Base-by-base conservation (phyloP, 2,888 invertebrate species). In the Diaperis boleti region DNA sequence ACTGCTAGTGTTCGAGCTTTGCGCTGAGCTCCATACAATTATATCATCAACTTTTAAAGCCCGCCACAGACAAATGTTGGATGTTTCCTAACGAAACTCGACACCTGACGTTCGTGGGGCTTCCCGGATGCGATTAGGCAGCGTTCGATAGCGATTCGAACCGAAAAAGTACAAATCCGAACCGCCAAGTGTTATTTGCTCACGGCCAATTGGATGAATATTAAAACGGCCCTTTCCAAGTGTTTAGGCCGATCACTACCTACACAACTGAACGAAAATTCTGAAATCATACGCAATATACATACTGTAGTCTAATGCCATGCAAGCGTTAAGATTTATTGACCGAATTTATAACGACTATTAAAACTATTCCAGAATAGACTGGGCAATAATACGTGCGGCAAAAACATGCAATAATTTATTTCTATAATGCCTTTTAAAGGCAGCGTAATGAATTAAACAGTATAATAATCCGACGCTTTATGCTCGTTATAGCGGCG, bases 391-490 rank as follows among this genome's bases (percentile, higher is more conserved):
- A 59, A 50, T 60, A 60, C 61, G 65, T 41, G 31, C 18, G 26
- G 50, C 65, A 69, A 70, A 71, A 71, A 69, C 70, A 64, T 18
- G 69, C 67, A 66, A 69, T 72, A 71, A 73, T 73, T 73, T 72
- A 71, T 72, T 70, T 67, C 67, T 70, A 70, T 72, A 72, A 71
- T 70, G 70, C 72, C 72, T 69, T 72, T 72, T 69, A 71, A 71
- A 69, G 69, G 73, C 68, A 69, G 65, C 61, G 61, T 66, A 68
- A 66, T 61, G 66, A 62, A 73, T 73, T 73, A 73, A 74, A 74
- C 71, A 68, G 72, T 70, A 74, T 73, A 73, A 72, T 73, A 74
- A 73, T 73, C 70, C 69, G 67, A 66, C 69, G 67, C 70, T 72
- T 72, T 73, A 70, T 73, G 68, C 67, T 68, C 47, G 66, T 66